Evolutionary conservation across 2,888 invertebrate genomes (phyloP).

Genomic region (Bedellia somnulentella): DNA sequence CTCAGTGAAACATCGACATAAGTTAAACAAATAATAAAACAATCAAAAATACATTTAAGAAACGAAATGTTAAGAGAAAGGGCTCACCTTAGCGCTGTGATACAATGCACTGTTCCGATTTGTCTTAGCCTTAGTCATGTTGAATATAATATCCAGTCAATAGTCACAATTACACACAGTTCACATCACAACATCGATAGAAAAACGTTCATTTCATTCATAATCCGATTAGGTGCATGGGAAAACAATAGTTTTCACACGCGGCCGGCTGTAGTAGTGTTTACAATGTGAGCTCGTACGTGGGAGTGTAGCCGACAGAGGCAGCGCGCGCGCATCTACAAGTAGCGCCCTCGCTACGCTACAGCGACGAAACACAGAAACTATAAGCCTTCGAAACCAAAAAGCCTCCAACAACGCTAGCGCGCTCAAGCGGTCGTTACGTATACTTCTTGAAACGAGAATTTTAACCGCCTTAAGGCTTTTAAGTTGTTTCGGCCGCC

Average conservation of each 20-base stretch:
- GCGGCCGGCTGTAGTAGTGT: constrained; percentile 30
- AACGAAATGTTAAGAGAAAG: constrained; percentile 9
- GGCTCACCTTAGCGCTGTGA: constrained; percentile 74
- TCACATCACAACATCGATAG: constrained; percentile 30
- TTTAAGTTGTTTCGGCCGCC: constrained; percentile 21
- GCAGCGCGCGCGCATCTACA: constrained; percentile 21
- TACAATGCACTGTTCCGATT: constrained; percentile 66
- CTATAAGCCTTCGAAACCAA: constrained; percentile 6
- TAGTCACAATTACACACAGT: constrained; percentile 28
- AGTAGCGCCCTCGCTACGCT: constrained; percentile 29
- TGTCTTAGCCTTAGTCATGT: constrained; percentile 63
- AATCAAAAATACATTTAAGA: neutral
- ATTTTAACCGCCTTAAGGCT: constrained; percentile 1
- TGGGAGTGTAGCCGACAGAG: constrained; percentile 37
- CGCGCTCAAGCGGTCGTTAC: too few relatives aligned
- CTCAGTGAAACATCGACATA: neutral
- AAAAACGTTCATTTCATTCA: constrained; percentile 29
- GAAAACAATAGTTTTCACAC: constrained; percentile 25
- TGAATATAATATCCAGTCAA: constrained; percentile 22
- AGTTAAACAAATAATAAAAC: neutral
- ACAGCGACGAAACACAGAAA: constrained; percentile 25
- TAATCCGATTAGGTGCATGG: constrained; percentile 25
- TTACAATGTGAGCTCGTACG: constrained; percentile 46
- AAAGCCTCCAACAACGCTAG: too few relatives aligned
- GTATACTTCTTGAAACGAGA: too few relatives aligned